Base-by-base conservation (phyloP, 2,113 vertebrate species). In the Mirounga angustirostris region DNA sequence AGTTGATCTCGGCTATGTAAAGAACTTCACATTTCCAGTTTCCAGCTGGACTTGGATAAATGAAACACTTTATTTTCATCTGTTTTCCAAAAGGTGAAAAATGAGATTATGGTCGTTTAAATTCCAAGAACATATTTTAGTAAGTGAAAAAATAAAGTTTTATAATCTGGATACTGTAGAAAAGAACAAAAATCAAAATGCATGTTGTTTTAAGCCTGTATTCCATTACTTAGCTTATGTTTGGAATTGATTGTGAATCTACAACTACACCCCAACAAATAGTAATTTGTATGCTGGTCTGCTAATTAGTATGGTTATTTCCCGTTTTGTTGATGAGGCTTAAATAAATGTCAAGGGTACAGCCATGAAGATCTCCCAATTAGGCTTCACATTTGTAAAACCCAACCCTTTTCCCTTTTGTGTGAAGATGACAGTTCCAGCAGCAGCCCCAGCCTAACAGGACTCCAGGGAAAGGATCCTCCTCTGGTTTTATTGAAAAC, bases 321-420 rank as follows among this genome's bases (percentile, higher is more conserved):
- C 98, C 98, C 97, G 96, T 98, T 99, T 98, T 98, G 98, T 99
- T 99, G 99, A 99, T 98, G 99, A 99, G 98, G 98, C 98, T 99
- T 98, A 98, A 98, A 98, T 98, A 98, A 99, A 99, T 99, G 99
- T 99, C 98, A 98, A 97, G 99, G 98, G 98, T 98, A 95, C 97
- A 98, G 96, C 98, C 98, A 98, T 89, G 98, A 98, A 98, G 98
- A 98, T 98, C 98, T 98, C 98, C 98, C 99, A 99, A 99, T 99
- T 99, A 99, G 98, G 98, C 98, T 97, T 96, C 98, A 89, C 97
- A 74, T 98, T 98, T 98, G 98, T 98, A 98, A 98, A 98, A 84
- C 98, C 98, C 98, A 98, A 13, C 98, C 98, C 98, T 97, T 98
- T 97, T 97, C 97, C 87, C 98, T 98, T 98, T 98, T 99, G 99